These are phyloP conservation scores for Microvelia longipes DNA, from an alignment of 1,140 invertebrate genomes.

Conservation along the genomic window DNA sequence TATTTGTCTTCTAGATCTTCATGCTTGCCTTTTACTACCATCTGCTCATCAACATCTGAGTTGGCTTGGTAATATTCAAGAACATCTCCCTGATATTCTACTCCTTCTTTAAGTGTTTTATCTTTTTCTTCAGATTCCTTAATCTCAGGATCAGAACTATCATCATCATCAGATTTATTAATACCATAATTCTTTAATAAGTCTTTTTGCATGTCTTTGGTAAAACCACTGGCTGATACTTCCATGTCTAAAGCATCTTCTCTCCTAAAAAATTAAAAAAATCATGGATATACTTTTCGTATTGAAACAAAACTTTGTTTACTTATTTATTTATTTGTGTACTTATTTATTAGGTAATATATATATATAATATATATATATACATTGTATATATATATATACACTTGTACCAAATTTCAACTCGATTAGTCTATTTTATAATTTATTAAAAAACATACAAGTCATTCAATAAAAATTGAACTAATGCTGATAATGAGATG, in stretches of 20 bases:
- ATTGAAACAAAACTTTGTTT: too few species aligned
- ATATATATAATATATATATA: too few species aligned
- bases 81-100: slow-evolving; percentile 28
- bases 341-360: too few species aligned
- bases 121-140: slow-evolving; percentile 23
- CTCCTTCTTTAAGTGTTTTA: slow-evolving; percentile 12
- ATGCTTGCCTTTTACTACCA: too few species aligned
- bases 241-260: slow-evolving; percentile 75
- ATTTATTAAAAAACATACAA: too few species aligned
- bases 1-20: slow-evolving; percentile 22
- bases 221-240: slow-evolving; percentile 78
- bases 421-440: too few species aligned
- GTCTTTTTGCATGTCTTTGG: slow-evolving; percentile 67
- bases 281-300: too few species aligned
- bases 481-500: too few species aligned
- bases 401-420: too few species aligned
- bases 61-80: slow-evolving; percentile 31
- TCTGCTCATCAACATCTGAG: slow-evolving; percentile 14
- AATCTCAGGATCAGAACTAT: slow-evolving; percentile 19
- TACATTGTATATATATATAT: too few species aligned
- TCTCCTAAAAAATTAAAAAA: slow-evolving; percentile 36
- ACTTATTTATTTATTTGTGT: too few species aligned
- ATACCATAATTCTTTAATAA: slow-evolving; percentile 39
- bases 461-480: too few species aligned
- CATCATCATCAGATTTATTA: slow-evolving; percentile 24